Base-by-base conservation (phyloP, 2,797 vertebrate genomes). In the Catharus ustulatus region DNA sequence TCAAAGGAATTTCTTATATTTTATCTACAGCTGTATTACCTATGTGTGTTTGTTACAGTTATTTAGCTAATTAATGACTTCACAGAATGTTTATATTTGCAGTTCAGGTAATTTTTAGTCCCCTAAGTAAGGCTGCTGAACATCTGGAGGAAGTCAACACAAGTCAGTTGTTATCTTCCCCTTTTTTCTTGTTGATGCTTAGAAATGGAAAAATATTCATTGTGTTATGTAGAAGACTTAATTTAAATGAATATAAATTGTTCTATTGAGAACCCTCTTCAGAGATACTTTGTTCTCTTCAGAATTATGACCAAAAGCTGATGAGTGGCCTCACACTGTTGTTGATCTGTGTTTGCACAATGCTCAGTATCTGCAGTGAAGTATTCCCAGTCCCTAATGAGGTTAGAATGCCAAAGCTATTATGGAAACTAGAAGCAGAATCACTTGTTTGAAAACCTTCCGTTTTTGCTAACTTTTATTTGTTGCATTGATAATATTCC, bases 31-130 rank as follows among this genome's bases (percentile, higher is more conserved):
- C 11, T 79, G 0, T 52, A n/a, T 73, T 73, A 62, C 27, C 27
- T 68, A 7, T 36, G 14, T 73, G 26, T 84, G 15, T 73, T 36
- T 78, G 24, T 69, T 76, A 45, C 5, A 59, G 55, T 93, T 87
- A 85, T 94, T 77, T 82, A 57, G 32, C 20, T 94, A 85, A 95
- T 89, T 91, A 77, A 94, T 85, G 87, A 67, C 48, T 79, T 69
- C 11, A 79, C 27, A 73, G 49, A 46, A 48, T 71, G 36, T 34
- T 74, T 66, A 0, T 62, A 43, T 76, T 93, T 85, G 81, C 67
- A 67, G 85, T 29, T 76, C 58, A 67, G 75, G 20, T 91, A 58
- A 48, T 62, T 87, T 80, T 84, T 79, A 67, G 8, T 40, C 27
- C 92, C 11, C 21, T 81, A 84, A 59, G 11, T 36, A 22, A 68